A percentile compares a stretch with the other conserved stretches of the same genome.
Evolutionary conservation across 2,113 vertebrate genomes (phyloP).

Genomic region (Brachirus orientalis): DNA sequence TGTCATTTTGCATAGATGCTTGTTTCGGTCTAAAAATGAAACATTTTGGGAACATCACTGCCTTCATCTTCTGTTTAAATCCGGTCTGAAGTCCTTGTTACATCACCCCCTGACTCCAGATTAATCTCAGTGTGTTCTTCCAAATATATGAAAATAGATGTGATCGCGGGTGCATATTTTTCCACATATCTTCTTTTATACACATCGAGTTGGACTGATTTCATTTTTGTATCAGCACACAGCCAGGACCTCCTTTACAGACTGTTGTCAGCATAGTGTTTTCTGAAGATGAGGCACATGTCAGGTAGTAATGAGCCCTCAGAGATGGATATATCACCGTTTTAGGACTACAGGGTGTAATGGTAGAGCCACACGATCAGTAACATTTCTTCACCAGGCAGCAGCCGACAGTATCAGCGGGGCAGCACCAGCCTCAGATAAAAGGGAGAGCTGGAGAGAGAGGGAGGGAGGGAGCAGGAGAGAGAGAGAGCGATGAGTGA

Average conservation of each 20-base stretch:
- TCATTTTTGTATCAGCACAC: slow-evolving; percentile 41
- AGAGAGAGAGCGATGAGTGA: slow-evolving; percentile 81
- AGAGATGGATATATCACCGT: slow-evolving; percentile 87
- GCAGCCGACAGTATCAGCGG: slow-evolving; percentile 95
- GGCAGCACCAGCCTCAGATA: slow-evolving; percentile 89
- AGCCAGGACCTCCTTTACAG: slow-evolving; percentile 45
- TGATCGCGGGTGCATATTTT: slow-evolving; percentile 47
- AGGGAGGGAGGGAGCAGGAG: slow-evolving; percentile 61
- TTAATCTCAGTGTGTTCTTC: slow-evolving; percentile 50
- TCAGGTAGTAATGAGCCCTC: slow-evolving; percentile 83
- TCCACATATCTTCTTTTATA: slow-evolving; percentile 20
- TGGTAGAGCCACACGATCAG: slow-evolving; percentile 94
- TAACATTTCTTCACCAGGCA: slow-evolving; percentile 97
- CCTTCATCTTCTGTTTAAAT: slow-evolving; percentile 57
- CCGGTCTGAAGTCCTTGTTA: no score
- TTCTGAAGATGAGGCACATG: slow-evolving; percentile 65
- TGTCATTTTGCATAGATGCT: background rate
- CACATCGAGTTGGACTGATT: slow-evolving; percentile 53
- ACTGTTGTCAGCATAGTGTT: slow-evolving; percentile 61
- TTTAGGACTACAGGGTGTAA: slow-evolving; percentile 94
- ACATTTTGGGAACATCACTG: slow-evolving; percentile 12
- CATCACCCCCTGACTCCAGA: no score
- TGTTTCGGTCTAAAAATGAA: no score
- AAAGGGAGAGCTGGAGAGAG: slow-evolving; percentile 77
- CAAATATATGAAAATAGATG: slow-evolving; percentile 44